Evolutionary conservation across 2,113 vertebrate genomes (phyloP).

Genomic region (Pao palembangensis): DNA sequence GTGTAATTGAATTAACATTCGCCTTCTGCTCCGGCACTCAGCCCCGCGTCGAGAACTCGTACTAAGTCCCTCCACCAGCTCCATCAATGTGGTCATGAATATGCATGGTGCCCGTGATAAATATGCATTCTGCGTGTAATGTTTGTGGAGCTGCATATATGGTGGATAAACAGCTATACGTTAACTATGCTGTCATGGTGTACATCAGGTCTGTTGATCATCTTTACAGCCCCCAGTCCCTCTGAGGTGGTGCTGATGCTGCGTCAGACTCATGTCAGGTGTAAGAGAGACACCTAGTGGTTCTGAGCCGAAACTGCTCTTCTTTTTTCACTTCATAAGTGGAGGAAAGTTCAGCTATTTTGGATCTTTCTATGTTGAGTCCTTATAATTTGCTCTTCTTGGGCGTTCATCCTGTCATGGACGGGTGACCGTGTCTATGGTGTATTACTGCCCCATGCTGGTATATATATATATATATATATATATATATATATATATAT

Average conservation of each 20-base stretch:
- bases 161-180: conserved; percentile 49
- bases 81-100: conserved; percentile 73
- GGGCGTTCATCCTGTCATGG: too few species aligned
- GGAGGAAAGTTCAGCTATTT: background rate
- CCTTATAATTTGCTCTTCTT: too few species aligned
- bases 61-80: conserved; percentile 65
- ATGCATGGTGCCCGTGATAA: conserved; percentile 61
- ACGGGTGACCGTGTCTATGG: too few species aligned
- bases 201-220: conserved; percentile 42
- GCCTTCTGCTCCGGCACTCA: conserved; percentile 74
- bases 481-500: too few species aligned
- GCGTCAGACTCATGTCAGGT: conserved; percentile 17
- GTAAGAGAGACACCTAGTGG: conserved; percentile 68
- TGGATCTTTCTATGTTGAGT: too few species aligned
- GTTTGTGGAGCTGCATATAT: conserved; percentile 58
- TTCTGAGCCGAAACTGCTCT: background rate
- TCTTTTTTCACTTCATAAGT: background rate
- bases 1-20: conserved; percentile 78
- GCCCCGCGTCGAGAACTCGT: conserved; percentile 59
- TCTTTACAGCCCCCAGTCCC: conserved; percentile 31
- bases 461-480: too few species aligned
- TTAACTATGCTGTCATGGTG: conserved; percentile 36
- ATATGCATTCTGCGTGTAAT: conserved; percentile 53
- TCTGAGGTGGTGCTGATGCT: conserved; percentile 11
- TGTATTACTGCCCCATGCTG: too few species aligned